A percentile compares a stretch with the other conserved stretches of the same genome.
These are phyloP conservation scores for Panorpa germanica DNA, from an alignment of 2,888 invertebrate genomes.

Conservation along the genomic window DNA sequence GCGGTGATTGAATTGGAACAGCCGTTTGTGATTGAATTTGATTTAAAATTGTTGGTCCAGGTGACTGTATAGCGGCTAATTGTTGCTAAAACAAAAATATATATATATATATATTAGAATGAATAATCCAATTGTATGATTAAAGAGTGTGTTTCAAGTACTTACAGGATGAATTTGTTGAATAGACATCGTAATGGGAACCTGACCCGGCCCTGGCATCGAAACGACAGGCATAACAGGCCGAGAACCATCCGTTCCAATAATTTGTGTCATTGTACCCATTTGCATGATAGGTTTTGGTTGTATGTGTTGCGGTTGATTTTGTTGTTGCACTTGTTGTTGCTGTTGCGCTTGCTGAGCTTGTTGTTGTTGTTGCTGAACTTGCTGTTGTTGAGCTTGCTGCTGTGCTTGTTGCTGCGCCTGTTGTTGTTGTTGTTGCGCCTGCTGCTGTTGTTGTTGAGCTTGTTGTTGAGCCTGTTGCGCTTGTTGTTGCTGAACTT, in stretches of 20 bases:
- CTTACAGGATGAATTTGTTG: constrained; percentile 40
- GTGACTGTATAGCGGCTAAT: background rate
- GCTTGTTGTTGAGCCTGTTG: constrained; percentile 28
- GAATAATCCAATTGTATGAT: too few species aligned
- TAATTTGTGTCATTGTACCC: constrained; percentile 18
- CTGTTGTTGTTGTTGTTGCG: constrained; percentile 19
- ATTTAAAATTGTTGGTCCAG: background rate
- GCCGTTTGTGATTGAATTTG: constrained; percentile 13
- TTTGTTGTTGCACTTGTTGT: constrained; percentile 17
- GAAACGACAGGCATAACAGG: constrained; percentile 47
- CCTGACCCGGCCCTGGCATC: too few species aligned
- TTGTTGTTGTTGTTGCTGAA: constrained; percentile 21
- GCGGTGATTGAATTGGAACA: constrained; percentile 23
- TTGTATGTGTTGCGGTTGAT: constrained; percentile 28
- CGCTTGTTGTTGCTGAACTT: constrained; percentile 27
- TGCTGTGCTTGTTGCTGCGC: constrained; percentile 14
- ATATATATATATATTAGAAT: background rate
- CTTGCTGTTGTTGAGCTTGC: constrained; percentile 19
- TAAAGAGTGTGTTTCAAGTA: too few species aligned
- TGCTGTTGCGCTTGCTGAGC: constrained; percentile 18
- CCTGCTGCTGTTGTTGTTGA: constrained; percentile 20
- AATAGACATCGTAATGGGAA: too few species aligned
- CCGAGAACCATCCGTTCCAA: too few species aligned
- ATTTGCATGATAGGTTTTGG: constrained; percentile 35
- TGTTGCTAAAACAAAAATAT: background rate